phyloP scores from a whole-genome alignment of 2,113 vertebrate genomes.

The Cervus canadensis region DNA sequence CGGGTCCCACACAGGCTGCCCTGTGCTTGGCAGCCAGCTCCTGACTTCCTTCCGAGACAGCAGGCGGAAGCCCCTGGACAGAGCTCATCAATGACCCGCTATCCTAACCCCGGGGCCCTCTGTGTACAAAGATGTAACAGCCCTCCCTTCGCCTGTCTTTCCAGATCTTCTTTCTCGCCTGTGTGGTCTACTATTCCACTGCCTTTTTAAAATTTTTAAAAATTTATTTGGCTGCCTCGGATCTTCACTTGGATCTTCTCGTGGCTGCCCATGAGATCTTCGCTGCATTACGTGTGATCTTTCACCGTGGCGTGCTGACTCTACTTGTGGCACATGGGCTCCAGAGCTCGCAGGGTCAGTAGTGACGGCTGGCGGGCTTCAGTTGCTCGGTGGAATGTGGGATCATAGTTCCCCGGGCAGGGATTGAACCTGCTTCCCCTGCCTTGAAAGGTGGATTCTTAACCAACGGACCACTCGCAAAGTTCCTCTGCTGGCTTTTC shows the following conservation, averaged over 20 bases:
- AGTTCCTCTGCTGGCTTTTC: neutral
- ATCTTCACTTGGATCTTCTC: neutral
- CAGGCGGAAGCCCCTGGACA: neutral
- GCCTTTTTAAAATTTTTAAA: neutral
- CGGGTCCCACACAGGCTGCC: neutral
- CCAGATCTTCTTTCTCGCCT: neutral
- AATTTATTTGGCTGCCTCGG: neutral
- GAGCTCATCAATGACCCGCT: neutral
- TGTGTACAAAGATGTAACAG: neutral
- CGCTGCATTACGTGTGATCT: accelerated
- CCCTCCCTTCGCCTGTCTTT: neutral
- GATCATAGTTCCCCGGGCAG: neutral
- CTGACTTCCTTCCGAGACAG: neutral
- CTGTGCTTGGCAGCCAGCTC: neutral
- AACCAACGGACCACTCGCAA: neutral
- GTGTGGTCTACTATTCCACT: neutral
- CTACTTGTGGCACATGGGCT: neutral
- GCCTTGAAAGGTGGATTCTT: neutral
- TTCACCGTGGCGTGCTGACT: neutral
- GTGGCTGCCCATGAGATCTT: neutral
- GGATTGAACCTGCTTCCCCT: neutral
- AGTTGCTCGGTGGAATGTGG: neutral
- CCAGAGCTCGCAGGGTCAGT: neutral
- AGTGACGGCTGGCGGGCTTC: accelerated
- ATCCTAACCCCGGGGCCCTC: neutral